Evolutionary conservation across 2,113 vertebrate species (phyloP), one percentile per base, ranked within the genome.

Genomic region (Calidris pygmaea): DNA sequence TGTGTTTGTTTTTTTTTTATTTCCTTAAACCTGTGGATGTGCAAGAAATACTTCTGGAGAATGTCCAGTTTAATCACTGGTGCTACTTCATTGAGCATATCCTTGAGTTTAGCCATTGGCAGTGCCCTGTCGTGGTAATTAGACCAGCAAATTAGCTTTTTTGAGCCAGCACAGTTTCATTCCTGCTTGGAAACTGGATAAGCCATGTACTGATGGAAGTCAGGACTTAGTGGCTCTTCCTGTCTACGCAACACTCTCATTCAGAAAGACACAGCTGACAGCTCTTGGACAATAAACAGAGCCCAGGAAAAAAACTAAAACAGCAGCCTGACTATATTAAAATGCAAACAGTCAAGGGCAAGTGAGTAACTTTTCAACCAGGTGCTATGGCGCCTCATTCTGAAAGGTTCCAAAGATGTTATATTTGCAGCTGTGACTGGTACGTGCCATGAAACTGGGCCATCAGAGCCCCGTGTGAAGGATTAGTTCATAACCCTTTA

Each of bases 91-190:
- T 47, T 55, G 77, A 92, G 26, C 70, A 30, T 47, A 62, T 89
- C 84, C 74, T 87, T 53, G 30, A 70, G 67, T 89, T 87, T 53
- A 79, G 73, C 84, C 50, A 55, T 30, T 90, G 77, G 53, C 74
- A 91, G 62, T 76, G n/a, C 37, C 9, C 7, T 89, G 84, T 70
- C 80, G 39, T 89, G 84, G 87, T 89, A 92, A 92, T 92, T 94
- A 95, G 66, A 95, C 91, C 77, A 92, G 58, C 86, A 97, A 87
- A 97, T 87, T 93, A 89, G 89, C 77, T 95, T 96, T 96, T 95
- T 91, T 77, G 72, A 96, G 80, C 94, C 90, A 92, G 70, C 70
- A 68, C 48, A 85, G 32, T 92, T 90, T 92, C 68, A 43, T 81
- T 93, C 39, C 76, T 94, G 66, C 60, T 92, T 85, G 73, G 87